These are phyloP conservation scores for Pollenia amentaria DNA, from an alignment of 2,888 invertebrate species.

Conservation along the genomic window DNA sequence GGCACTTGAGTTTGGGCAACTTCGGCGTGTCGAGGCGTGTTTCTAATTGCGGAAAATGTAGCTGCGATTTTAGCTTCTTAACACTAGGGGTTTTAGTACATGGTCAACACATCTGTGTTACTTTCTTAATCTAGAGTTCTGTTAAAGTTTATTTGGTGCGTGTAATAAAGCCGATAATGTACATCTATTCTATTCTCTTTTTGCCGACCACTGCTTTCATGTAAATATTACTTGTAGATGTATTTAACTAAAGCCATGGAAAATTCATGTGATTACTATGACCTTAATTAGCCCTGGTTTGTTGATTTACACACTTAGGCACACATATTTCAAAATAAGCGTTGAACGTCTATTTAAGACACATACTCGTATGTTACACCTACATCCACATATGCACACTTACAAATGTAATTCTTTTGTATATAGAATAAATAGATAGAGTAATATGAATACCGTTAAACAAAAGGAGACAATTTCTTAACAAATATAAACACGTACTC, in stretches of 20 bases:
- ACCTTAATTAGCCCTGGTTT: conserved; percentile 58
- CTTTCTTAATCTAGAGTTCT: too few species aligned
- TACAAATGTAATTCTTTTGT: neutral
- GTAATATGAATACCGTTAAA: neutral
- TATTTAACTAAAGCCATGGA: neutral
- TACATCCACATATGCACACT: neutral
- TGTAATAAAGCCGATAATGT: too few species aligned
- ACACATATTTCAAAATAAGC: neutral
- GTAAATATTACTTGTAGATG: neutral
- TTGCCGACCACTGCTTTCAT: too few species aligned
- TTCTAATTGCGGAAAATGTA: too few species aligned
- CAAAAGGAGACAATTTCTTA: conserved; percentile 7
- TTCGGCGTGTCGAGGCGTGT: too few species aligned
- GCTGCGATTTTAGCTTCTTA: too few species aligned
- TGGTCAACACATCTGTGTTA: too few species aligned
- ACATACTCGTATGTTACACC: neutral
- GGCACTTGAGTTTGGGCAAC: too few species aligned
- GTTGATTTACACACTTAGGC: conserved; percentile 16
- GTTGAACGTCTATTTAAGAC: neutral
- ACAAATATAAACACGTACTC: conserved; percentile 41
- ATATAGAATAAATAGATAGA: neutral
- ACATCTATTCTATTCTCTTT: too few species aligned
- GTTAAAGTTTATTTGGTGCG: too few species aligned
- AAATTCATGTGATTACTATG: conserved; percentile 47
- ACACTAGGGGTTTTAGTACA: too few species aligned